Conservation (phyloP, 2,797 vertebrate genomes). For the Liparis tanakae region DNA sequence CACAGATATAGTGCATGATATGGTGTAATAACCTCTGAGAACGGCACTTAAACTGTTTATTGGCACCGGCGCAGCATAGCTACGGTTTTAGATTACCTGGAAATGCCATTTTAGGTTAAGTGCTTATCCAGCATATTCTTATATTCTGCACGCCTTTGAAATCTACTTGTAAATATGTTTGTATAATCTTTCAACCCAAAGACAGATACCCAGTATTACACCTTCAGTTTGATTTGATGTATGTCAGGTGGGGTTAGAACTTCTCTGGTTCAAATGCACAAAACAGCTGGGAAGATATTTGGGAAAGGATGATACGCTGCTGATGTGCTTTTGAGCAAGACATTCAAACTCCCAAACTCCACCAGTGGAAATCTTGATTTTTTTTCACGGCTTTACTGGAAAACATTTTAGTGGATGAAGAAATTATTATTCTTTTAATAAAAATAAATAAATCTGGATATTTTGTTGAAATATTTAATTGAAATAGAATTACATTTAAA, state of each 20-base stretch:
- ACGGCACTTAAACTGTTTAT: constrained; percentile 54
- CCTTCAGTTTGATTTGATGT: constrained; percentile 27
- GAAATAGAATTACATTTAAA: neutral
- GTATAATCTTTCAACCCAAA: constrained; percentile 9
- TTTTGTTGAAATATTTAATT: neutral
- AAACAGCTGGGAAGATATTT: constrained; percentile 4
- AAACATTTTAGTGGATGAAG: neutral
- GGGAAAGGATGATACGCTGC: neutral
- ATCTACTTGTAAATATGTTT: constrained; percentile 12
- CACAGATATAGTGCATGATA: constrained; percentile 40
- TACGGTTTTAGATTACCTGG: constrained; percentile 46
- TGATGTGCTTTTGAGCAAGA: constrained; percentile 20
- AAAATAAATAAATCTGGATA: neutral
- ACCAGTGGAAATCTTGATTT: neutral
- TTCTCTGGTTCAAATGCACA: constrained; percentile 18
- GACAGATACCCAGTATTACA: constrained; percentile 16
- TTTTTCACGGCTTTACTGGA: neutral
- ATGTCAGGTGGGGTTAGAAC: constrained; percentile 8
- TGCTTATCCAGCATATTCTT: neutral
- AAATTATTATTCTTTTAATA: no score
- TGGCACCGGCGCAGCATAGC: constrained; percentile 5
- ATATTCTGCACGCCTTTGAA: constrained; percentile 18
- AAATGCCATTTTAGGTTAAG: constrained; percentile 33
- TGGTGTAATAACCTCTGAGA: constrained; percentile 41
- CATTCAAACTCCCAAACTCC: neutral